Conservation (phyloP, 2,888 invertebrate species). For the Odontocerum albicorne region DNA sequence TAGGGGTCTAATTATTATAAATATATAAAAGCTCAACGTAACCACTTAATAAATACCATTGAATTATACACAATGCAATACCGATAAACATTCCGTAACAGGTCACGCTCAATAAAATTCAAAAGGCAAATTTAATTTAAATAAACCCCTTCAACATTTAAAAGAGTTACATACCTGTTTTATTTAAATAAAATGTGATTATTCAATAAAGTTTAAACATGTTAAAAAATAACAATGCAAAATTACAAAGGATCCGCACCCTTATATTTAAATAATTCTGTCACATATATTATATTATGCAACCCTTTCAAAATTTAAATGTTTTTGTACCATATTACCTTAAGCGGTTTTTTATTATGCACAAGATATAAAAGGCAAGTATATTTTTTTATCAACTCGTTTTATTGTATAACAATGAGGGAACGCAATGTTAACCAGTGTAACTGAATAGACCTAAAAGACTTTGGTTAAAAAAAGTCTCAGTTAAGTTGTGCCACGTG, state of each 20-base stretch:
- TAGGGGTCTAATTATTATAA: no score
- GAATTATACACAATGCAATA: not conserved
- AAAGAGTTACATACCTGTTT: not conserved
- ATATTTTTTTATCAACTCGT: not conserved
- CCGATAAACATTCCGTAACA: not conserved
- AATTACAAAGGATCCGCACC: slow-evolving; percentile 7
- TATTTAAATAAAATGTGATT: not conserved
- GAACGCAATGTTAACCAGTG: no score
- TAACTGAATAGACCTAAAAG: no score
- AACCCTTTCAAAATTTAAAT: slow-evolving; percentile 30
- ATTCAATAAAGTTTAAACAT: not conserved
- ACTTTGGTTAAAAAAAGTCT: no score
- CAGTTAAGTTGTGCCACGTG: slow-evolving; percentile 30
- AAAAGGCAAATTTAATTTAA: slow-evolving; percentile 12
- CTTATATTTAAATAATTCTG: slow-evolving; percentile 23
- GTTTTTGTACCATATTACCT: slow-evolving; percentile 13
- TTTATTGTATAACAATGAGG: slow-evolving; percentile 1
- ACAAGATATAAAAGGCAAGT: slow-evolving; percentile 9
- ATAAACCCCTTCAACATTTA: slow-evolving; percentile 7
- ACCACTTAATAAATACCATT: no score
- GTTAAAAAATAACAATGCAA: not conserved
- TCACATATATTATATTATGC: slow-evolving; percentile 24
- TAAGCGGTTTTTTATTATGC: slow-evolving; percentile 26
- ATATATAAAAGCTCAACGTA: no score
- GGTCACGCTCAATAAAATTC: not conserved